A percentile compares a stretch with the other conserved stretches of the same genome.
Evolutionary conservation across 2,888 invertebrate species (phyloP).

Genomic region (Stegana nigrithorax): DNA sequence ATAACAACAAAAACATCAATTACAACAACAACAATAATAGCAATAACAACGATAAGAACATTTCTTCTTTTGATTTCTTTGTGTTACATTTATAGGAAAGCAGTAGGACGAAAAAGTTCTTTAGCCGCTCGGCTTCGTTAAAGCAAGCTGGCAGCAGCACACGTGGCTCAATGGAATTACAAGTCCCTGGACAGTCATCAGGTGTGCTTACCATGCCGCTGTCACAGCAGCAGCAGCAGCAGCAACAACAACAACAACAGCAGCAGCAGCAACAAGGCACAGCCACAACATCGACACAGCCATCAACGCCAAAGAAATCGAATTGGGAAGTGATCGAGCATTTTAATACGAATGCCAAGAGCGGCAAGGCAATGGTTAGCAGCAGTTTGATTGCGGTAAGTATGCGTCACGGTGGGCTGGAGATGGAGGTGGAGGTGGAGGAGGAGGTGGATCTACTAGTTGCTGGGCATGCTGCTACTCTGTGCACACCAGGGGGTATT

Average conservation of each 20-base stretch:
- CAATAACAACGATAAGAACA: not conserved
- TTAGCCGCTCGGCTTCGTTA: constrained; percentile 73
- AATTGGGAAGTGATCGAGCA: constrained; percentile 94
- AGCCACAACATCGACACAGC: constrained; percentile 69
- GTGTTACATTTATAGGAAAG: constrained; percentile 34
- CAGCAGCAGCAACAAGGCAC: constrained; percentile 28
- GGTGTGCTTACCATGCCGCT: constrained; percentile 29
- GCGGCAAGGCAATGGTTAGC: constrained; percentile 73
- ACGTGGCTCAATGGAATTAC: constrained; percentile 64
- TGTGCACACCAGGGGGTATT: no score
- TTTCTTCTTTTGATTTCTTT: not conserved
- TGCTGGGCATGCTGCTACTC: no score
- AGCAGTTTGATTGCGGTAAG: constrained; percentile 76
- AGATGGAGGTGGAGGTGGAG: no score
- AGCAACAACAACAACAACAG: constrained; percentile 40
- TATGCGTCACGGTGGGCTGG: constrained; percentile 24
- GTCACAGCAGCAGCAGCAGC: constrained; percentile 29
- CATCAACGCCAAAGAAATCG: constrained; percentile 80
- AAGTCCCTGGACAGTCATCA: constrained; percentile 52
- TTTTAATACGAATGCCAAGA: constrained; percentile 76
- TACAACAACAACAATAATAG: not conserved
- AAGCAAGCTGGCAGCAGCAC: constrained; percentile 68
- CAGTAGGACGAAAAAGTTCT: constrained; percentile 61
- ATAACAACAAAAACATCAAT: not conserved
- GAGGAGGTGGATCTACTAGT: no score